These are phyloP conservation scores for Tapirus indicus DNA, from an alignment of 2,797 vertebrate genomes.

Conservation along the genomic window DNA sequence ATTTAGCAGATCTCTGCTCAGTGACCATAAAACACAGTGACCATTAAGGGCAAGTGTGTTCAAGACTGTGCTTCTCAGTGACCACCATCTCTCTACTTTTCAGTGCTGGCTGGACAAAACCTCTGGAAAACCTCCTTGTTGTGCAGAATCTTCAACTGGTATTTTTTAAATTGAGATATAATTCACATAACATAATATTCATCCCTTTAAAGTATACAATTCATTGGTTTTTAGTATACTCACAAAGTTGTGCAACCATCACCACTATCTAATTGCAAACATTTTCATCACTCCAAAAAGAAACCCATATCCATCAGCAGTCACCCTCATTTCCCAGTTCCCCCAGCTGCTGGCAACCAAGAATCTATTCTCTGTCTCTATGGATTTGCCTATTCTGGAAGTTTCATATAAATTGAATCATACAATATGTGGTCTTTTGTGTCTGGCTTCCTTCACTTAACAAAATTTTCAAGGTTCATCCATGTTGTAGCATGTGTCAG, in stretches of 20 bases:
- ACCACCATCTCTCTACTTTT: background rate
- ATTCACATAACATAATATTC: background rate
- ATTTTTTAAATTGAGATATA: background rate
- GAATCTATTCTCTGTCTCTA: background rate
- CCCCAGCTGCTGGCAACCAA: background rate
- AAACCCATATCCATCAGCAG: background rate
- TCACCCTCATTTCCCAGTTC: background rate
- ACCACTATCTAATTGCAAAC: background rate
- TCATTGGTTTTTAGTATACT: background rate
- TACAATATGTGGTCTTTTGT: background rate
- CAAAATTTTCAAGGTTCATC: background rate
- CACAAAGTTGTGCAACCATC: background rate
- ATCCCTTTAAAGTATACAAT: background rate
- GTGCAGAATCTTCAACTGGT: background rate
- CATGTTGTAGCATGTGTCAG: background rate
- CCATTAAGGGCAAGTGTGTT: background rate
- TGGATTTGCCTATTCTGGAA: background rate
- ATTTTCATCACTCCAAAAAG: constrained; percentile 22
- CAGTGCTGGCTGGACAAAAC: background rate
- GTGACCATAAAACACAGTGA: background rate
- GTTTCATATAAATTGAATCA: background rate
- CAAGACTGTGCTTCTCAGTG: background rate
- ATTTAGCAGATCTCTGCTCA: background rate
- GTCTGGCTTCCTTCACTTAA: constrained; percentile 6
- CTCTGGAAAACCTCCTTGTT: background rate